Conservation (phyloP, 2,888 invertebrate species). For the Carterocephalus palaemon region DNA sequence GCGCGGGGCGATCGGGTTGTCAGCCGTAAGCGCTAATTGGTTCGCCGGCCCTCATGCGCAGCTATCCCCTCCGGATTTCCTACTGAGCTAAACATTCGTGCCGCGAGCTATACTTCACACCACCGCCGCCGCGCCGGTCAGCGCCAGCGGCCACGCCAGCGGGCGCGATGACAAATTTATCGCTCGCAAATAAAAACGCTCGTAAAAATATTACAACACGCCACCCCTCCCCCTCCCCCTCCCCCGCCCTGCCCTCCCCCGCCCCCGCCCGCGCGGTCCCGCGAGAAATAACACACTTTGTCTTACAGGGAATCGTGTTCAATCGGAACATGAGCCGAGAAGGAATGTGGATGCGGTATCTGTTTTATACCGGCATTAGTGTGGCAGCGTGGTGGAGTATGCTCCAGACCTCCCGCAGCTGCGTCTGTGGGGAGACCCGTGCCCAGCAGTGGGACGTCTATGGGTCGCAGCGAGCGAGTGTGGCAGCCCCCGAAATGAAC, state of each 20-base stretch:
- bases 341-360: conserved; percentile 39
- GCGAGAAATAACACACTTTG: conserved; percentile 76
- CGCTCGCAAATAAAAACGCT: conserved; percentile 64
- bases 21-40: too few species aligned
- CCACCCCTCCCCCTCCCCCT: conserved; percentile 22
- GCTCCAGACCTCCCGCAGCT: too few species aligned
- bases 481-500: too few species aligned
- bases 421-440: too few species aligned
- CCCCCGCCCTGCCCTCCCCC: conserved; percentile 23
- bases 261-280: conserved; percentile 42
- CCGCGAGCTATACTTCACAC: too few species aligned
- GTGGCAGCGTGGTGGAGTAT: conserved; percentile 4
- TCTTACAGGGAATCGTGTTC: conserved; percentile 65
- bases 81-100: too few species aligned
- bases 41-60: too few species aligned
- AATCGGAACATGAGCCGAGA: conserved; percentile 43
- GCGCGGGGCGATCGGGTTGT: too few species aligned
- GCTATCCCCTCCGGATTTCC: too few species aligned
- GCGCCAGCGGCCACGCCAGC: conserved; percentile 22
- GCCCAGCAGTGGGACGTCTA: too few species aligned
- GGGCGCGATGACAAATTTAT: conserved; percentile 69
- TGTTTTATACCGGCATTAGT: conserved; percentile 2
- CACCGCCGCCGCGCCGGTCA: too few species aligned
- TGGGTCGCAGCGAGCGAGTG: too few species aligned
- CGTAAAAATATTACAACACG: conserved; percentile 71